Base-by-base conservation (phyloP, 2,113 vertebrate species). In the Procavia capensis region DNA sequence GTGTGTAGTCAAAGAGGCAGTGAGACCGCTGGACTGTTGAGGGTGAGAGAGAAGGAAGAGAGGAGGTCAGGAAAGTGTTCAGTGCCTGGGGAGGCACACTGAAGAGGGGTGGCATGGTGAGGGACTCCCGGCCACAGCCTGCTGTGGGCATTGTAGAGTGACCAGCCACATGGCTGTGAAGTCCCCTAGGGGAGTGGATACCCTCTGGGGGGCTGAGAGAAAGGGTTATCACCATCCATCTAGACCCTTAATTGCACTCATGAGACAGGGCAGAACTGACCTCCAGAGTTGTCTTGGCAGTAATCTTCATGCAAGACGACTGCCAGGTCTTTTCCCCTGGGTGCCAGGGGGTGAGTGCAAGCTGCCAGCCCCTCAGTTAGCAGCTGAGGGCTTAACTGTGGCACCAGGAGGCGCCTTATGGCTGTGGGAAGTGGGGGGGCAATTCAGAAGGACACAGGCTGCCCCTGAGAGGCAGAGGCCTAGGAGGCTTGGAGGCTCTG, bases 121-220 rank as follows among this genome's bases (percentile, higher is more conserved):
- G 79, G 20, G 22, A 16, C 34, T 64, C 34, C 45, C 6, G 29
- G n/a, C 39, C n/a, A 80, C 50, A 43, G 85, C 29, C 11, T 27
- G 7, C 70, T 2, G 0, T 2, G 39, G 54, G 75, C 0, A 1
- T 31, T 27, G 19, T 10, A 4, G 34, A 54, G 19, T 14, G 9
- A 36, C 31, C 17, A 9, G 72, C 47, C 19, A 9, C 0, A 34
- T 54, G 70, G 41, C 64, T 74, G 9, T 57, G n/a, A 92, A 72
- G 14, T 68, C 66, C n/a, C 14, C 63, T 6, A 27, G 22, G 25
- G 63, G 19, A 63, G 34, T 17, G 41, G 54, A 41, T 36, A 29
- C 1, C 45, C 39, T 17, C 36, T 2, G 11, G 0, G 43, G 54
- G 39, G 13, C 6, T 57, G 70, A 63, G 29, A 24, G 14, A 45